These are phyloP conservation scores for Thereva unica DNA, from an alignment of 2,888 invertebrate species.

Conservation along the genomic window DNA sequence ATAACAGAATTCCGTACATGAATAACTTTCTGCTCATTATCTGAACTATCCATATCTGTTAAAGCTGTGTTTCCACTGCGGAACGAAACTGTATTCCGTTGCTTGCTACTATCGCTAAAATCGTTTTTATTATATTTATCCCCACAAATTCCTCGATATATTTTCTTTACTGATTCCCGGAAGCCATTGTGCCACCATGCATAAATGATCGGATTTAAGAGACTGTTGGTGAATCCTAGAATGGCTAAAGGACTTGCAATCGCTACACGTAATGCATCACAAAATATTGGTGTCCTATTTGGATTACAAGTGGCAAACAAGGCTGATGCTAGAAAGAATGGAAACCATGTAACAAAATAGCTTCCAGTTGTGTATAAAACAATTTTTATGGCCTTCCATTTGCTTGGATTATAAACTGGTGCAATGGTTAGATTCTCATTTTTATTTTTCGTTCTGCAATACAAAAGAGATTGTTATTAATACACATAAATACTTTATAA, in stretches of 20 bases:
- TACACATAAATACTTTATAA: too few relatives aligned
- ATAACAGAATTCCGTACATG: too few relatives aligned
- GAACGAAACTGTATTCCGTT: conserved; percentile 1
- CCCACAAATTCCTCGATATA: conserved; percentile 35
- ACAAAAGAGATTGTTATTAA: too few relatives aligned
- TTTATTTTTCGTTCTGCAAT: conserved; percentile 24
- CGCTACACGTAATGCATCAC: conserved; percentile 60
- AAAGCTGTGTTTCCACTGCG: neutral
- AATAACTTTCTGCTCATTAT: conserved; percentile 15
- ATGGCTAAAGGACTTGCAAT: conserved; percentile 65
- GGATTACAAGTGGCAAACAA: conserved; percentile 63
- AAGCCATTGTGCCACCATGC: conserved; percentile 75
- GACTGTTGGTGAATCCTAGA: conserved; percentile 65
- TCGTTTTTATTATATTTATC: neutral
- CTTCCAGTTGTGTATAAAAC: conserved; percentile 66
- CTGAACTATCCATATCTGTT: conserved; percentile 13
- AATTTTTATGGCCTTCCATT: conserved; percentile 67
- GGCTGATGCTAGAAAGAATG: conserved; percentile 64
- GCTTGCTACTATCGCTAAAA: neutral
- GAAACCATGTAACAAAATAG: conserved; percentile 66
- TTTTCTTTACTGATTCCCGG: conserved; percentile 51
- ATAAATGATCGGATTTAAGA: conserved; percentile 69
- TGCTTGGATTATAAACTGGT: conserved; percentile 57
- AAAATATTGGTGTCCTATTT: conserved; percentile 58
- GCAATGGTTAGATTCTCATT: conserved; percentile 33